Conservation (phyloP, 2,888 invertebrate species). For the Tipula lateralis region DNA sequence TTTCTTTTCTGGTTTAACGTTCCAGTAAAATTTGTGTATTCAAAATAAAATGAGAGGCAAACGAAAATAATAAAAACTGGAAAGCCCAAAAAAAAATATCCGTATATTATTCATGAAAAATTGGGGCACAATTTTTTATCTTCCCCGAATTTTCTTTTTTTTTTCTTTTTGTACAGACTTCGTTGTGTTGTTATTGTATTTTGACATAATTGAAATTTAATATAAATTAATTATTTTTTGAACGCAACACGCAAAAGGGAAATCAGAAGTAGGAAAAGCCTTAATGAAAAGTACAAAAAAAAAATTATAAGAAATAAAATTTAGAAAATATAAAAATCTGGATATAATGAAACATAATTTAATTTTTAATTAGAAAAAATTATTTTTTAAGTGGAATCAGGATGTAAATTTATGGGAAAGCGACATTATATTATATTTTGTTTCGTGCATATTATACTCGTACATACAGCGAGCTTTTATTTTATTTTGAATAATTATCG, state of each 20-base stretch:
- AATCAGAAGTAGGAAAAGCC: neutral
- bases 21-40: neutral
- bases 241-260: neutral
- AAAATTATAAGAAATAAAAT: neutral
- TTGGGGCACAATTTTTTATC: neutral
- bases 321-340: neutral
- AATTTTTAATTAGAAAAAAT: slow-evolving; percentile 24
- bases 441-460: neutral
- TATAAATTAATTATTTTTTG: slow-evolving; percentile 19
- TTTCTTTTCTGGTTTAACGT: neutral
- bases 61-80: neutral
- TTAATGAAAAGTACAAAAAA: neutral
- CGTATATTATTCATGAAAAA: neutral
- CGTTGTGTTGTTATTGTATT: neutral
- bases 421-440: neutral
- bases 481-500: neutral
- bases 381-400: neutral
- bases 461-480: neutral
- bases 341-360: neutral
- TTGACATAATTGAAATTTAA: slow-evolving; percentile 11
- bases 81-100: neutral
- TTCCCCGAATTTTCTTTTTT: neutral
- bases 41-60: neutral
- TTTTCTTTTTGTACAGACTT: neutral
- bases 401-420: neutral